Evolutionary conservation across 2,888 invertebrate species (phyloP).

Genomic region (Coenonympha glycerion): DNA sequence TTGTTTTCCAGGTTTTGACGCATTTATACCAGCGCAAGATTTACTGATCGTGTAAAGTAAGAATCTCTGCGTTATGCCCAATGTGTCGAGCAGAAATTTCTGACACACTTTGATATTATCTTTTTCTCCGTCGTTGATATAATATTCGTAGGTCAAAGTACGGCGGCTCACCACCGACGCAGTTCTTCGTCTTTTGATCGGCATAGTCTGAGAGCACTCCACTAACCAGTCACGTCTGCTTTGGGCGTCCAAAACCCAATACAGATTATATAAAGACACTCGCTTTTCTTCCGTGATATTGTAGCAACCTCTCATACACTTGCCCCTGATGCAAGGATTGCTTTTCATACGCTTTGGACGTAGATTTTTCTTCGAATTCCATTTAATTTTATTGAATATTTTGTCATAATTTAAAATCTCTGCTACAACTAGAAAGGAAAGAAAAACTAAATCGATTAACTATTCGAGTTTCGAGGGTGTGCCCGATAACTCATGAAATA

Average conservation of each 20-base stretch:
- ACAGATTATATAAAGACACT: neutral
- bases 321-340: neutral
- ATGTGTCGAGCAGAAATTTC: constrained; percentile 3
- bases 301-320: neutral
- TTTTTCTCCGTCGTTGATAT: constrained; percentile 22
- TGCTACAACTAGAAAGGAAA: too few relatives aligned
- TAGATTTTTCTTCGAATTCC: too few relatives aligned
- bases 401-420: too few relatives aligned
- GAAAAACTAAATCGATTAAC: too few relatives aligned
- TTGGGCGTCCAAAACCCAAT: neutral
- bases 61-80: neutral
- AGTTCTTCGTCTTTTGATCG: neutral
- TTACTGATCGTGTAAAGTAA: too few relatives aligned
- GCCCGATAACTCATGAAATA: too few relatives aligned
- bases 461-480: too few relatives aligned
- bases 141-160: neutral
- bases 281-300: neutral
- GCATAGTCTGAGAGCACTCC: neutral
- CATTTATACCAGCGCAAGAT: too few relatives aligned
- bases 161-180: neutral
- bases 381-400: too few relatives aligned
- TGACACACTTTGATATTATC: neutral
- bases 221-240: neutral
- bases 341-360: neutral
- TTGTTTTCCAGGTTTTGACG: too few relatives aligned